Base-by-base conservation (phyloP, 2,797 vertebrate genomes). In the Buphagus erythrorhynchus region DNA sequence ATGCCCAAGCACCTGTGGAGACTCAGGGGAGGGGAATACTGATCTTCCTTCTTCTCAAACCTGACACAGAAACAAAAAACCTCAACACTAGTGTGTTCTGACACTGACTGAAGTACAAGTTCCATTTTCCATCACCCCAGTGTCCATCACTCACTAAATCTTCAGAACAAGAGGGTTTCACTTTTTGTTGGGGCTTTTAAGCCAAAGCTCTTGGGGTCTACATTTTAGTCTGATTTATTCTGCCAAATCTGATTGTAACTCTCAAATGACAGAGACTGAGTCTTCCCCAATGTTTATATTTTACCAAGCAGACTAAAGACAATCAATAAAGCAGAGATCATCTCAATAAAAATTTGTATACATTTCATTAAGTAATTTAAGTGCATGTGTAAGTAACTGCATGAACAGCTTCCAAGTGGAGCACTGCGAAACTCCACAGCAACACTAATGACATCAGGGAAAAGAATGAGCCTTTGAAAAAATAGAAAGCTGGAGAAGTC, bases 341-440 rank as follows among this genome's bases (percentile, higher is more conserved):
- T 69, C 78, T 83, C 63, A 80, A 31, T 74, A 80, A 33, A 63
- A 65, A 19, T 67, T 92, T 93, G 87, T 80, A 43, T 85, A 91
- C 16, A 17, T 95, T 94, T 94, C 68, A 76, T 83, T 77, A 95
- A 88, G 86, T 80, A 81, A 68, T 74, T 94, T 74, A 67, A 10
- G 3, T 48, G 24, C 10, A 20, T 48, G 52, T 74, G 33, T 78
- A 79, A 90, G 86, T 89, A 92, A 85, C 75, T 82, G 54, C 35
- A 66, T 52, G 63, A 91, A 74, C 62, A 76, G 42, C 24, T 59
- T 94, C 72, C 87, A 92, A 93, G 52, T 67, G n/a, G 45, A 80
- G 40, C 78, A 73, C 78, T 58, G 58, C 12, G 13, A 51, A 90
- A 71, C 59, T 90, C 75, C 68, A 63, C 88, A 65, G 87, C 93